Evolutionary conservation across 2,888 invertebrate species (phyloP).

Genomic region (Catocala fraxini): DNA sequence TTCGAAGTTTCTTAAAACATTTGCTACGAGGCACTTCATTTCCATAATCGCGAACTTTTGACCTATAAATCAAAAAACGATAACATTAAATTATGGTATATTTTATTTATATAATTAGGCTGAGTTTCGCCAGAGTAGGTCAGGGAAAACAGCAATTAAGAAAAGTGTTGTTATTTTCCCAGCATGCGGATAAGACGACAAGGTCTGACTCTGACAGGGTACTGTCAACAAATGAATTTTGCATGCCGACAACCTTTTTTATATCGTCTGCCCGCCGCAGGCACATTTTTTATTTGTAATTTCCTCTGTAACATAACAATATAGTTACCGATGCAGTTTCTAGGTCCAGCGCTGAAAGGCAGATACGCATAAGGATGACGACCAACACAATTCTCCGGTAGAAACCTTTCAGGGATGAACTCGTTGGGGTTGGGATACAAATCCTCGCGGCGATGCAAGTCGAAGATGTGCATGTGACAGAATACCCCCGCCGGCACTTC

Average conservation of each 20-base stretch:
- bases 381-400: constrained; percentile 68
- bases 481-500: neutral
- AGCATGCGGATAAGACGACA: too few relatives aligned
- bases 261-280: too few relatives aligned
- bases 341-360: constrained; percentile 90
- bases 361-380: constrained; percentile 88
- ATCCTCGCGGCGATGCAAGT: constrained; percentile 88
- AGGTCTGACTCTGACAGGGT: too few relatives aligned
- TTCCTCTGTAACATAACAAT: neutral
- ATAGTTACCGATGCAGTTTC: constrained; percentile 90
- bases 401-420: constrained; percentile 89
- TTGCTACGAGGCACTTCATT: constrained; percentile 84
- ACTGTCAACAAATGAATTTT: too few relatives aligned
- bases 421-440: constrained; percentile 90
- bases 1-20: constrained; percentile 77
- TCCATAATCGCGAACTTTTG: constrained; percentile 88
- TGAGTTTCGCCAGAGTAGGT: too few relatives aligned
- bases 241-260: too few relatives aligned
- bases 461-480: constrained; percentile 83
- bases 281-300: too few relatives aligned
- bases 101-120: too few relatives aligned
- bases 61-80: constrained; percentile 65
- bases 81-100: too few relatives aligned
- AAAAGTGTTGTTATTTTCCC: too few relatives aligned
- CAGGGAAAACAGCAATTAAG: too few relatives aligned